Evolutionary conservation across 2,797 vertebrate genomes (phyloP), one percentile per base, ranked within the genome.

Genomic region (Enteromius unitaeniatus): DNA sequence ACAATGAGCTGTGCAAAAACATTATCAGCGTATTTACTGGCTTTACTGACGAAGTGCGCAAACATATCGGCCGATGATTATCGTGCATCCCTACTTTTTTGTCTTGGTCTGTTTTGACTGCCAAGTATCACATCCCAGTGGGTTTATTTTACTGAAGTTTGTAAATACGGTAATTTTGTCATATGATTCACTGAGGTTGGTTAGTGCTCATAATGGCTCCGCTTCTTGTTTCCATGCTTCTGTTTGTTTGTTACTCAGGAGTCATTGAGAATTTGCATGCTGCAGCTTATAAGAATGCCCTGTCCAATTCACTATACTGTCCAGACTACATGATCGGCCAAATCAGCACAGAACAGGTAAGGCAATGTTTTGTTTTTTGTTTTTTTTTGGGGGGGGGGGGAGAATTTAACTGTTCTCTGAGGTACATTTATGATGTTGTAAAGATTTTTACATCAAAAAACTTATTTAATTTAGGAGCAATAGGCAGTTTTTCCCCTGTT

Each of bases 281-380:
- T 81, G 96, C 93, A 17, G 97, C 98, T 84, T 99, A 97, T 81
- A 96, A 96, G 90, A 97, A 97, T 37, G 88, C 96, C 62, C 95
- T 99, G 82, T 93, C 94, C 87, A 99, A 99, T 91, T 96, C 98
- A 13, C 92, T 99, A 67, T 99, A 97, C 89, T 99, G 98, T 91
- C 98, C 98, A 58, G 94, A 96, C 84, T 96, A 97, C 90, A 94
- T 93, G 94, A 82, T 97, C 83, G 97, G 96, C 86, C 95, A 96
- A 84, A 92, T 99, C 88, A 93, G 95, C 40, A 84, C 97, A 62
- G 97, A 97, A 9, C 95, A 99, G 93, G 98, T 99, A 90, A 85
- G 89, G 65, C 3, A 47, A 23, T 3, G 34, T 40, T 34, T 34
- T 42, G 37, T n/a, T n/a, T n/a, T n/a, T n/a, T n/a, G n/a, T n/a